A percentile compares a stretch with the other conserved stretches of the same genome.
These are phyloP conservation scores for Myanophis thanlyinensis DNA, from an alignment of 2,113 vertebrate genomes.

Conservation along the genomic window DNA sequence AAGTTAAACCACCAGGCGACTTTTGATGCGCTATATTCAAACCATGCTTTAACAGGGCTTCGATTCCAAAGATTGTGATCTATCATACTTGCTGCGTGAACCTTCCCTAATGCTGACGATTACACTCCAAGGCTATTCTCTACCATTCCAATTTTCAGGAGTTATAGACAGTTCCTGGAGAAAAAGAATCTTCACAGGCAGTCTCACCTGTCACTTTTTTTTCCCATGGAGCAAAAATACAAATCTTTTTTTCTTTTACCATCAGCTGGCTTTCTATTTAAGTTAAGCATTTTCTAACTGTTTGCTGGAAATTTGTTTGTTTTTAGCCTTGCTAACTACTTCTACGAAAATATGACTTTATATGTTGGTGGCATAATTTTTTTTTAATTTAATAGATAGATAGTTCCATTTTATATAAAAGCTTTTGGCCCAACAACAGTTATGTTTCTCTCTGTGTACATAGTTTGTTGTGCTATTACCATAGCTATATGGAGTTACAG, in stretches of 20 bases:
- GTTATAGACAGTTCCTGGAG: not conserved
- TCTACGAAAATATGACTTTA: not conserved
- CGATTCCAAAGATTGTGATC: not conserved
- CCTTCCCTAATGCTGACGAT: not conserved
- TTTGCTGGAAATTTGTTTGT: not conserved
- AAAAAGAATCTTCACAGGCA: not conserved
- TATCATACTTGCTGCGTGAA: not conserved
- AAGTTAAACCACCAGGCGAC: not conserved
- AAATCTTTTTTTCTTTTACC: not conserved
- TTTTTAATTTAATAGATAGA: not conserved
- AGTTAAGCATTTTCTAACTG: not conserved
- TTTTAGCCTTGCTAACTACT: not conserved
- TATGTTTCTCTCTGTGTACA: not conserved
- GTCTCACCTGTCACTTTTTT: not conserved
- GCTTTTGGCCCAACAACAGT: not conserved
- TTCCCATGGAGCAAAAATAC: not conserved
- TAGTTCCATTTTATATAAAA: not conserved
- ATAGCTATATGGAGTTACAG: not conserved
- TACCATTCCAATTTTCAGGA: not conserved
- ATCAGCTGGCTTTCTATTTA: not conserved
- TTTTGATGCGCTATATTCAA: not conserved
- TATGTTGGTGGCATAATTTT: not conserved
- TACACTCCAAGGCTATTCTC: not conserved
- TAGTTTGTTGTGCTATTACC: not conserved
- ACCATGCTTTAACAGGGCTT: not conserved